Conservation (phyloP, 2,113 vertebrate genomes). For the Caranx ignobilis region DNA sequence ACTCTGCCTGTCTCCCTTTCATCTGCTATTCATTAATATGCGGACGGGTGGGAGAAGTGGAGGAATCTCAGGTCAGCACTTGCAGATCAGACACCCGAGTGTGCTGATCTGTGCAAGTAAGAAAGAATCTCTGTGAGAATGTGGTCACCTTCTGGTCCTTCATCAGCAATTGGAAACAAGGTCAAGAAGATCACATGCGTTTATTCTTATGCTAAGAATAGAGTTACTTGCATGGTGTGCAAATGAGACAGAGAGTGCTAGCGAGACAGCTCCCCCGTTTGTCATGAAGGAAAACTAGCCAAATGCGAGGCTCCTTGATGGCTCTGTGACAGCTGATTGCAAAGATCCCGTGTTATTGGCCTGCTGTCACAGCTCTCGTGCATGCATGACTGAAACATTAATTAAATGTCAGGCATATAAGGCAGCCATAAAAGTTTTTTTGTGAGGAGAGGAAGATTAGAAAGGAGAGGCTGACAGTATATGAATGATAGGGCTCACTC, state of each 20-base stretch:
- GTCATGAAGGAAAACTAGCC: slow-evolving; percentile 36
- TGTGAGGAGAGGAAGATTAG: slow-evolving; percentile 48
- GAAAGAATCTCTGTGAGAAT: slow-evolving; percentile 63
- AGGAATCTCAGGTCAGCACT: slow-evolving; percentile 71
- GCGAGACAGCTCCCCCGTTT: slow-evolving; percentile 35
- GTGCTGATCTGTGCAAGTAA: slow-evolving; percentile 67
- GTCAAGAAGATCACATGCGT: slow-evolving; percentile 54
- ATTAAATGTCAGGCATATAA: slow-evolving; percentile 72
- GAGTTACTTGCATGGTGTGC: slow-evolving; percentile 38
- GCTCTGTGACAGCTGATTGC: slow-evolving; percentile 57
- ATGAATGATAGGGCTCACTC: slow-evolving; percentile 53
- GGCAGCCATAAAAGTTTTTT: slow-evolving; percentile 49
- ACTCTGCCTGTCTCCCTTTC: slow-evolving; percentile 60
- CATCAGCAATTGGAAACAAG: slow-evolving; percentile 60
- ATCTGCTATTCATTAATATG: slow-evolving; percentile 72
- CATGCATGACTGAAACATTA: slow-evolving; percentile 64
- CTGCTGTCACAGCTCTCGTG: slow-evolving; percentile 59
- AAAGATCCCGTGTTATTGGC: slow-evolving; percentile 60
- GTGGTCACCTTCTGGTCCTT: slow-evolving; percentile 59
- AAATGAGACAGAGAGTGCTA: slow-evolving; percentile 44
- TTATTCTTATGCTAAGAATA: slow-evolving; percentile 47
- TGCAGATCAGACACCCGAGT: slow-evolving; percentile 59
- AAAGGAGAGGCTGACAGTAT: slow-evolving; percentile 44
- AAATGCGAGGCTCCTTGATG: slow-evolving; percentile 30
- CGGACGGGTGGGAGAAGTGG: slow-evolving; percentile 37